phyloP scores from a whole-genome alignment of 2,797 vertebrate genomes.

The Euphonia xanthogaster region DNA sequence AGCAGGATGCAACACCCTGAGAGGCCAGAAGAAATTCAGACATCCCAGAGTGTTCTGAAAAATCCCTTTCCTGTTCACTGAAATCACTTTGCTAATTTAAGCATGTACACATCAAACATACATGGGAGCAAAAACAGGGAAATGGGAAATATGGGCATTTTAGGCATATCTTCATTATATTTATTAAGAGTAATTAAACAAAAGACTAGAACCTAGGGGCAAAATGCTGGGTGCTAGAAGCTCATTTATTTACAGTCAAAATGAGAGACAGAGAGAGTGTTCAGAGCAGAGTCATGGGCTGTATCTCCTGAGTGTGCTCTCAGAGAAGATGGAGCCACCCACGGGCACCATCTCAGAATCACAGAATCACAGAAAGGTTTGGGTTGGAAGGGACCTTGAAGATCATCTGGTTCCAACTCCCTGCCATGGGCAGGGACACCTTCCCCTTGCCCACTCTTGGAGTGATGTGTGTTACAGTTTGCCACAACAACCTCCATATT shows the following conservation, averaged over 20 bases:
- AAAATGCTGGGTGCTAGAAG: not conserved
- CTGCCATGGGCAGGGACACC: not conserved
- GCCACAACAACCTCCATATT: accelerated
- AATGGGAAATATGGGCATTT: not conserved
- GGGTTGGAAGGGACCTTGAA: not conserved
- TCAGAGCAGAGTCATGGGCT: not conserved
- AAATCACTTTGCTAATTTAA: not conserved
- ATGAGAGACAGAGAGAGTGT: not conserved
- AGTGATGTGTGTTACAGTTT: not conserved
- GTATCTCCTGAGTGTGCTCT: accelerated
- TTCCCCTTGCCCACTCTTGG: not conserved
- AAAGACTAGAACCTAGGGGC: not conserved
- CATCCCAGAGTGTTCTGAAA: not conserved
- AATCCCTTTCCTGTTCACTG: not conserved
- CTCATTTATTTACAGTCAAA: not conserved
- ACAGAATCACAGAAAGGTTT: not conserved
- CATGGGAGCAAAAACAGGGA: not conserved
- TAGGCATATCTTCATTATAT: not conserved
- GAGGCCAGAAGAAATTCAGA: not conserved
- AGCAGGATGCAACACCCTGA: not conserved
- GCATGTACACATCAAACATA: not conserved
- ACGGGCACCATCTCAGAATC: accelerated
- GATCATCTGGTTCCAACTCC: accelerated
- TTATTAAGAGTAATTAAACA: not conserved
- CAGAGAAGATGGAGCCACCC: not conserved